phyloP scores from a whole-genome alignment of 2,113 vertebrate genomes.

The Serinus canaria region DNA sequence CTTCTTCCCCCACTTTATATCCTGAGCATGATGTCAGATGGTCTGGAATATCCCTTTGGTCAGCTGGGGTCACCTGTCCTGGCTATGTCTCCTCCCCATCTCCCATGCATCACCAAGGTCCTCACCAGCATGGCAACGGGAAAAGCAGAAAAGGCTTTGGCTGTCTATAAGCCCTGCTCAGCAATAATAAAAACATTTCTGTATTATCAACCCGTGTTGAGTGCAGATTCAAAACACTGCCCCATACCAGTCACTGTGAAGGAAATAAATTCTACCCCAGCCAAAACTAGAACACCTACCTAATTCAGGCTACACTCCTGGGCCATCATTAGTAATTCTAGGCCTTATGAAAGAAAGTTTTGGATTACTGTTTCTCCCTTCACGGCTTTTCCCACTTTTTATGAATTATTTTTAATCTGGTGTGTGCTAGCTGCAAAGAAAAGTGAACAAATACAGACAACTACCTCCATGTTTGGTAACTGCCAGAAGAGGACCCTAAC shows the following conservation, averaged over 20 bases:
- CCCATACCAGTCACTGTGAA: not conserved
- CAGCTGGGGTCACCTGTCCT: not conserved
- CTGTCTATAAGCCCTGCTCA: not conserved
- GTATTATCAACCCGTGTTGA: not conserved
- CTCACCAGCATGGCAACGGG: not conserved
- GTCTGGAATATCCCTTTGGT: not conserved
- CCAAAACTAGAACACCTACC: not conserved
- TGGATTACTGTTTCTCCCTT: not conserved
- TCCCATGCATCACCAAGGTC: not conserved
- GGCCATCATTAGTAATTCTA: not conserved
- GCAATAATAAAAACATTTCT: not conserved
- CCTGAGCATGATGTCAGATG: not conserved
- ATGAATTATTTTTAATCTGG: not conserved
- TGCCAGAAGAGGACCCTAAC: not conserved
- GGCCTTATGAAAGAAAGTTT: not conserved
- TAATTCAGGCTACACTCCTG: not conserved
- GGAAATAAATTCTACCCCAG: not conserved
- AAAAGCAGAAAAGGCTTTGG: not conserved
- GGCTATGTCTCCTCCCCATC: fast-evolving
- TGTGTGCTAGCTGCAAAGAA: not conserved
- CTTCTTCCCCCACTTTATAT: not conserved
- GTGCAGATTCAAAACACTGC: not conserved
- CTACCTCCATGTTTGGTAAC: not conserved
- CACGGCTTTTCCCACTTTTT: not conserved
- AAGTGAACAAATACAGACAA: not conserved